Evolutionary conservation across 2,113 vertebrate genomes (phyloP).

Genomic region (Rhipidura dahli): DNA sequence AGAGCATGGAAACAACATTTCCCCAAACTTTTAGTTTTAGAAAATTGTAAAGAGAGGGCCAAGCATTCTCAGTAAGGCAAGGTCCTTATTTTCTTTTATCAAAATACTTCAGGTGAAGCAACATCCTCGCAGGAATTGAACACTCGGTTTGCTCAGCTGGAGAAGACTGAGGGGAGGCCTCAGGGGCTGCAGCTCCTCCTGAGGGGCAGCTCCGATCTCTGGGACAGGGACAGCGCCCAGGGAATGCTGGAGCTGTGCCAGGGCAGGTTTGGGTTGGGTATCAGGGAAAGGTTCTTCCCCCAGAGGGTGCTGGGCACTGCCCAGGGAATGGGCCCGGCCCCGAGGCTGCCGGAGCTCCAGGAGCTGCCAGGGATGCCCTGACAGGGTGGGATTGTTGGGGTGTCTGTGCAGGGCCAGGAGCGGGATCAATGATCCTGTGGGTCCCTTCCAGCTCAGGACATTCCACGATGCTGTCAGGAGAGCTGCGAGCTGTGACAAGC

Average conservation of each 20-base stretch:
- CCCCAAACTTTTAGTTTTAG: not conserved
- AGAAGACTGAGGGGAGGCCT: not conserved
- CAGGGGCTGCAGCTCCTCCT: not conserved
- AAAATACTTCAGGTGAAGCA: not conserved
- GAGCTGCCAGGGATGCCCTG: not conserved
- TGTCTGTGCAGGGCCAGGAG: not conserved
- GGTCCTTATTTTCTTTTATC: not conserved
- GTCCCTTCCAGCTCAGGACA: not conserved
- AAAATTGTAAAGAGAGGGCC: not conserved
- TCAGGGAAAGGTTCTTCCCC: not conserved
- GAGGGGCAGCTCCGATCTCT: not conserved
- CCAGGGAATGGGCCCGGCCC: not conserved
- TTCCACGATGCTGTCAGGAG: fast-evolving
- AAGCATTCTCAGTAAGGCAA: fast-evolving
- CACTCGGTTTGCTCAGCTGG: not conserved
- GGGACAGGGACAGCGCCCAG: not conserved
- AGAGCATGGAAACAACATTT: not conserved
- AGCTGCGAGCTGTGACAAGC: not conserved
- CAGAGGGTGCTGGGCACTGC: not conserved
- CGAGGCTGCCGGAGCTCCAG: not conserved
- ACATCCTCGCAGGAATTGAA: not conserved
- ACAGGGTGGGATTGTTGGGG: not conserved
- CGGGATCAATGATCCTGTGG: not conserved
- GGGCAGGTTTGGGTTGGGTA: fast-evolving
- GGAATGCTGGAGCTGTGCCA: not conserved